These are phyloP conservation scores for Embiotoca jacksoni DNA, from an alignment of 2,113 vertebrate species.

Conservation along the genomic window DNA sequence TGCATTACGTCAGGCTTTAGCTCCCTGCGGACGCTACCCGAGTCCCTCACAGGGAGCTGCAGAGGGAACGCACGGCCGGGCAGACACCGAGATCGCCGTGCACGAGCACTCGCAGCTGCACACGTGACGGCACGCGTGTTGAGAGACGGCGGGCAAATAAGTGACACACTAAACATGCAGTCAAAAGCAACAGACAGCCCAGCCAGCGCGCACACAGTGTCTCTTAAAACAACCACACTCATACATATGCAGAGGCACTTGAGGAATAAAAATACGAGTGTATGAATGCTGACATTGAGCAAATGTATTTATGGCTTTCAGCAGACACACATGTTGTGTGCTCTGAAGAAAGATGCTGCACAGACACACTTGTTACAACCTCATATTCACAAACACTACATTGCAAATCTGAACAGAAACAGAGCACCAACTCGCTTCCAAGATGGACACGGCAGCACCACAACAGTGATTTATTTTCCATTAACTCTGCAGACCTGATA, in stretches of 20 bases:
- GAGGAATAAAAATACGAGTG: not conserved
- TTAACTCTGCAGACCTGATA: constrained; percentile 23
- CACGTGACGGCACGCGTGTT: not conserved
- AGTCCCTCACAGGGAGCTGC: constrained; percentile 50
- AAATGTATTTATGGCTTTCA: not conserved
- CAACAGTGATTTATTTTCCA: constrained; percentile 16
- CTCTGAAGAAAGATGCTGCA: not conserved
- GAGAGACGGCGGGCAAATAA: not conserved
- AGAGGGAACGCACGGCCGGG: constrained; percentile 41
- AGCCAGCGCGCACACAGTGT: not conserved
- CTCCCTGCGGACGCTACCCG: constrained; percentile 69
- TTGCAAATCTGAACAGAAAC: not conserved
- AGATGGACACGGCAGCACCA: not conserved
- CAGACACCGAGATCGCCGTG: constrained; percentile 3
- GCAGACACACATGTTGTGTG: too few species aligned
- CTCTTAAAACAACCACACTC: not conserved
- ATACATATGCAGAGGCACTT: not conserved
- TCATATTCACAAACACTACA: not conserved
- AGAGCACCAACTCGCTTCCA: not conserved
- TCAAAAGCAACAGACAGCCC: not conserved
- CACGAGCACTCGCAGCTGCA: constrained; percentile 8
- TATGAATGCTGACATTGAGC: not conserved
- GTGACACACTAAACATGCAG: not conserved
- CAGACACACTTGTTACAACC: too few species aligned
- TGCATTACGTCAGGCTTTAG: constrained; percentile 71